Conservation (phyloP, 2,888 invertebrate genomes). For the Nipponacmea schrenckii region DNA sequence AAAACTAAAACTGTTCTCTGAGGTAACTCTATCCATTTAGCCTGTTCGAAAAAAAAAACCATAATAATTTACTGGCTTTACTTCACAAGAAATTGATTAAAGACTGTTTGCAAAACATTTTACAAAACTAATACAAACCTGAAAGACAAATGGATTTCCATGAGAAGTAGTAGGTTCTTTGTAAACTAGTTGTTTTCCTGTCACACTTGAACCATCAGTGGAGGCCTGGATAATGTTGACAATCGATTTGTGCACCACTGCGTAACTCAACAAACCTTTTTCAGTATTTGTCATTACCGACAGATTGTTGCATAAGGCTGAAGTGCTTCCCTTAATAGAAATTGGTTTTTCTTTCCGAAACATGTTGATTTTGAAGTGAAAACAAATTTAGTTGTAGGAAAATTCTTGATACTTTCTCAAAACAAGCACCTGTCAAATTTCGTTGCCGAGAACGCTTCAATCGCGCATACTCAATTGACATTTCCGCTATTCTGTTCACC, state of each 20-base stretch:
- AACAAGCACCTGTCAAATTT: constrained; percentile 17
- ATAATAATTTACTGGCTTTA: no score
- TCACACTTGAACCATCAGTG: constrained; percentile 57
- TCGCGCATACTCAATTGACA: constrained; percentile 25
- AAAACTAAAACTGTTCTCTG: constrained; percentile 55
- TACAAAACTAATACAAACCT: constrained; percentile 41
- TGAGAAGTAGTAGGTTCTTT: constrained; percentile 62
- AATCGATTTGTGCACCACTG: constrained; percentile 61
- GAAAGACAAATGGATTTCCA: constrained; percentile 57
- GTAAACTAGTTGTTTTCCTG: constrained; percentile 59
- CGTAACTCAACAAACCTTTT: constrained; percentile 57
- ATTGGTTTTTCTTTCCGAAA: constrained; percentile 60
- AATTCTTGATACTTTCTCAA: not conserved
- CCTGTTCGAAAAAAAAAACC: no score
- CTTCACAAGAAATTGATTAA: no score
- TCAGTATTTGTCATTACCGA: constrained; percentile 53
- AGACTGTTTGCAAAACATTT: no score
- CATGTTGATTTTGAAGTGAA: constrained; percentile 34
- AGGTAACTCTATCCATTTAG: constrained; percentile 54
- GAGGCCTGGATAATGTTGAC: constrained; percentile 60
- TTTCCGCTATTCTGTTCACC: constrained; percentile 12
- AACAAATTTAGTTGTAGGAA: not conserved
- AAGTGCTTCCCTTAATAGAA: constrained; percentile 59
- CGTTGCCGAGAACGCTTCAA: constrained; percentile 54
- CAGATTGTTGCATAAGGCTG: constrained; percentile 60